Percentiles rank a stretch among this genome's conserved stretches.
Evolutionary conservation across 64 coral and sea anemone genomes (phyloP).

Genomic region (Dendrophyllia cribrosa): DNA sequence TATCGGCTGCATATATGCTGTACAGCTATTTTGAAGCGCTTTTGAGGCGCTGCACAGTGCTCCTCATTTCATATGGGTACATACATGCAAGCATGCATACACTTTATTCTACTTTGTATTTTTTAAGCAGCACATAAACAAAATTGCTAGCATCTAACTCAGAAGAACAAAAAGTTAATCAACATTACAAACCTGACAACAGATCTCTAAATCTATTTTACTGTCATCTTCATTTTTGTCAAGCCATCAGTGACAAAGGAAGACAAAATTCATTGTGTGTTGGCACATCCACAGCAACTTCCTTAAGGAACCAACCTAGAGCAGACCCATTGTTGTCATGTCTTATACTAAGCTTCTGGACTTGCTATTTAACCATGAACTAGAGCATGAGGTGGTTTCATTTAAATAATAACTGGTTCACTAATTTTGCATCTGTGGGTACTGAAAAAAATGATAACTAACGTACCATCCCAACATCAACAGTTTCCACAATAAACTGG

Average conservation of each 20-base stretch:
- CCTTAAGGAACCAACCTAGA: conserved; percentile 83
- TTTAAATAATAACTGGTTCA: too few relatives aligned
- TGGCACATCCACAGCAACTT: conserved; percentile 82
- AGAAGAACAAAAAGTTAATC: not conserved
- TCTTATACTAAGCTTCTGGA: conserved; percentile 82
- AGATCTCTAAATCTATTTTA: conserved; percentile 90
- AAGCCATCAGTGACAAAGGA: conserved; percentile 88
- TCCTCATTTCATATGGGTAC: too few relatives aligned
- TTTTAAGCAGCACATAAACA: too few relatives aligned
- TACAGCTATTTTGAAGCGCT: too few relatives aligned
- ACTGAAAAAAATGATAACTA: not conserved
- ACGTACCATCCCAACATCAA: conserved; percentile 83
- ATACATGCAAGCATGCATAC: too few relatives aligned
- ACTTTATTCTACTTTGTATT: too few relatives aligned
- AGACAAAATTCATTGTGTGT: conserved; percentile 71
- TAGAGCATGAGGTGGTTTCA: not conserved
- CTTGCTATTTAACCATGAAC: conserved; percentile 53
- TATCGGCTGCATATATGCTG: too few relatives aligned
- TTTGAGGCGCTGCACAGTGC: too few relatives aligned
- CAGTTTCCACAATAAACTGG: conserved; percentile 97
- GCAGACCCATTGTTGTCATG: conserved; percentile 88
- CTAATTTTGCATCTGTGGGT: too few relatives aligned
- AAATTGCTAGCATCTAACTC: too few relatives aligned
- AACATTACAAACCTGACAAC: conserved; percentile 51
- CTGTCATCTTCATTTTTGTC: conserved; percentile 81